Base-by-base conservation (phyloP, 2,113 vertebrate genomes). In the rat (Rattus norvegicus) region DNA sequence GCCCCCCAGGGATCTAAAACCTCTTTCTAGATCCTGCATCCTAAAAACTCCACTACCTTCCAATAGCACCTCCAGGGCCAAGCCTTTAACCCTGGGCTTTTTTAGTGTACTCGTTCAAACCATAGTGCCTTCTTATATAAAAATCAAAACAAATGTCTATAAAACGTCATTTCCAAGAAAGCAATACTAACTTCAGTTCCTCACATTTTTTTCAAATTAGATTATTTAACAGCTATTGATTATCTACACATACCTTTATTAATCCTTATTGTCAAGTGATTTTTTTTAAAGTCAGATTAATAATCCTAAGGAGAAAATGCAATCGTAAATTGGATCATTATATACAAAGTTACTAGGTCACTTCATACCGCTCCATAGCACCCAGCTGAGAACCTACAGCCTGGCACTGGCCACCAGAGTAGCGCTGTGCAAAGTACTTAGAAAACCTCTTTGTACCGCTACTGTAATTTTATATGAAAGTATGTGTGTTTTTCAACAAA, bases 401-500 rank as follows among this genome's bases (percentile, higher is more conserved):
- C 95, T 94, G 4, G 93, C 98, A 98, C 81, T 88, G 88, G 7
- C 75, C 91, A 96, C 52, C 52, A 54, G 97, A 98, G 96, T 97
- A 97, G 98, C 97, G 97, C 97, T 87, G 97, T 98, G 97, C 98
- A 98, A 98, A 98, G 97, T 98, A 99, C 98, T 98, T 98, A 98
- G 98, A 98, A 98, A 98, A 85, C 85, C 67, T 96, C 96, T 98
- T 95, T 92, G 95, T 95, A 98, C 85, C 95, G 96, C 92, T 97
- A 90, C 92, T 97, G 97, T 98, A 98, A 97, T 92, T 98, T 98
- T 98, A 98, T 98, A 98, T 98, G 95, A 98, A 98, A 98, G 98
- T 98, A 98, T 97, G 95, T 97, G 98, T 98, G 98, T 99, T 99
- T 99, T 99, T 98, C 98, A 98, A 97, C 98, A 98, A 98, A 98